phyloP scores from a whole-genome alignment of 1,140 invertebrate genomes.

The Sesamia nonagrioides region DNA sequence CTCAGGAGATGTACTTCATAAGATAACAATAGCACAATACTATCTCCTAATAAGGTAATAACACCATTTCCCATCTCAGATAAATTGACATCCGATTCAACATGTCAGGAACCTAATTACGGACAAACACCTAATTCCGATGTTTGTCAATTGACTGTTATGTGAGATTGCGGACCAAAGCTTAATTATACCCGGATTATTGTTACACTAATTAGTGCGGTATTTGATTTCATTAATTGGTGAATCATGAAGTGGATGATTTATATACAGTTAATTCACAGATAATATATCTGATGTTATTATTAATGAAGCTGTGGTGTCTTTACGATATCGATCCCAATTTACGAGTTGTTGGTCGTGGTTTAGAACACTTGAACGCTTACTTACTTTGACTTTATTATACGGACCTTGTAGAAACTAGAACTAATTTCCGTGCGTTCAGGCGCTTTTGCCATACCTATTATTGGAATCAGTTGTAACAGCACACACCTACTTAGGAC shows the following conservation, averaged over 20 bases:
- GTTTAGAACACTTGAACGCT: too few relatives aligned
- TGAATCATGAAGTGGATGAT: constrained; percentile 7
- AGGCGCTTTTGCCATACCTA: too few relatives aligned
- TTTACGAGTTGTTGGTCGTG: too few relatives aligned
- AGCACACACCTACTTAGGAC: too few relatives aligned
- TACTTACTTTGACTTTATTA: too few relatives aligned
- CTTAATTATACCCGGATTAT: constrained; percentile 57
- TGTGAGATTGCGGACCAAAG: constrained; percentile 6
- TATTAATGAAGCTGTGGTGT: too few relatives aligned
- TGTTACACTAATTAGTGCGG: constrained; percentile 36
- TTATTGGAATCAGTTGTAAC: too few relatives aligned
- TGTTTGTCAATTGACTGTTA: constrained; percentile 47
- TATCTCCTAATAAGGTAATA: constrained; percentile 37
- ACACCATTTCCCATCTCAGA: constrained; percentile 19
- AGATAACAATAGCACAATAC: constrained; percentile 13
- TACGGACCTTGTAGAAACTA: too few relatives aligned
- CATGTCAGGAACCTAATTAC: constrained; percentile 50
- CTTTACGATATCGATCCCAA: too few relatives aligned
- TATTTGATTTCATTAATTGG: constrained; percentile 39
- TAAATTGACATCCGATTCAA: constrained; percentile 48
- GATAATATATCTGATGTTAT: background rate
- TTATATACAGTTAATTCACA: background rate
- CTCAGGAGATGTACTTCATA: background rate
- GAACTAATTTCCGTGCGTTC: too few relatives aligned
- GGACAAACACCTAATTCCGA: constrained; percentile 37